Conservation (phyloP, 1,140 invertebrate genomes). For the Brachionus rubens region DNA sequence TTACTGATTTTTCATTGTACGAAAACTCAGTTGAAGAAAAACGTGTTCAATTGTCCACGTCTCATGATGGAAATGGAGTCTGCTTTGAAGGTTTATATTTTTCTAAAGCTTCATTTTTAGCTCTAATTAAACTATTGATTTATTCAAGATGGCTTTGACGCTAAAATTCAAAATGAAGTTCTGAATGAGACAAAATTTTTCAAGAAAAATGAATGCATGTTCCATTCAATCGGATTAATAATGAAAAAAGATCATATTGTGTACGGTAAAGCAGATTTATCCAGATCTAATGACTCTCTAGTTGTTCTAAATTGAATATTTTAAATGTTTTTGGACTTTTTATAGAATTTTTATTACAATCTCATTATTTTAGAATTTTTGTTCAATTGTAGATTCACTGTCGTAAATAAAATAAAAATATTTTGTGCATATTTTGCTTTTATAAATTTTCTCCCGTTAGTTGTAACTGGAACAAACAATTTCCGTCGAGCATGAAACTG, state of each 20-base stretch:
- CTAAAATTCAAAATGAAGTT: not conserved
- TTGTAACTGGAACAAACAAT: too few species aligned
- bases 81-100: constrained; percentile 22
- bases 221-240: constrained; percentile 33
- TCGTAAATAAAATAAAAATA: too few species aligned
- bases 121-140: not conserved
- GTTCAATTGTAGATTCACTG: too few species aligned
- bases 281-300: not conserved
- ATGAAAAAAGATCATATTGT: constrained; percentile 46
- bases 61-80: not conserved
- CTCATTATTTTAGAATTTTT: not conserved
- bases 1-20: constrained; percentile 36
- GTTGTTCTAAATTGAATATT: constrained; percentile 17
- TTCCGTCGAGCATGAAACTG: too few species aligned
- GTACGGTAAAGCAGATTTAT: not conserved
- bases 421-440: too few species aligned
- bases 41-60: not conserved
- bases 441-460: too few species aligned
- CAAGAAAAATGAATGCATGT: not conserved
- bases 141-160: constrained; percentile 9
- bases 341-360: not conserved
- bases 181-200: not conserved
- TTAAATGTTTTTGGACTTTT: not conserved
- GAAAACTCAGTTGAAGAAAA: constrained; percentile 6
- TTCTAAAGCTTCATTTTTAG: not conserved